Conservation (phyloP, 2,888 invertebrate genomes). For the Leptopilina drosophilae region DNA sequence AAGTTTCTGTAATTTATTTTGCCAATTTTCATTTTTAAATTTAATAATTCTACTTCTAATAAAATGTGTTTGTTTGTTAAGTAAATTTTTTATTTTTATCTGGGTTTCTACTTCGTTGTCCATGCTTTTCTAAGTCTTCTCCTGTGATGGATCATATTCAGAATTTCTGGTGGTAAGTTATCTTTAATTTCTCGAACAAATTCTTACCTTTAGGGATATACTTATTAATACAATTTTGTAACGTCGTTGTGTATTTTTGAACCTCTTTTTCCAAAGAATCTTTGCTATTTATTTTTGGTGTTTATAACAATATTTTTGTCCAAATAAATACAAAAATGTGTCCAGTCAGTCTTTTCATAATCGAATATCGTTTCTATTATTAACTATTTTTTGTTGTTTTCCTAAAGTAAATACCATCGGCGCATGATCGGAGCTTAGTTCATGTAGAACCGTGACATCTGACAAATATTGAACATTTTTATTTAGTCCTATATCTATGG, state of each 20-base stretch:
- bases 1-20: slow-evolving; percentile 39
- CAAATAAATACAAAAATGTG: slow-evolving; percentile 26
- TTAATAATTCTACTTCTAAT: slow-evolving; percentile 12
- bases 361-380: not conserved
- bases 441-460: slow-evolving; percentile 45
- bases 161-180: not conserved
- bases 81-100: slow-evolving; percentile 6
- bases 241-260: slow-evolving; percentile 32
- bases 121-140: slow-evolving; percentile 37
- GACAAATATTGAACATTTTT: slow-evolving; percentile 57
- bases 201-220: not conserved
- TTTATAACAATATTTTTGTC: not conserved
- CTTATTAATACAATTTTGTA: slow-evolving; percentile 15
- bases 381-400: not conserved
- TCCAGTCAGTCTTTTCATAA: slow-evolving; percentile 54
- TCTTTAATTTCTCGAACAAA: not conserved
- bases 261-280: slow-evolving; percentile 27
- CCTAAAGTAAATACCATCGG: slow-evolving; percentile 55
- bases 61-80: not conserved
- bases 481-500: slow-evolving; percentile 59
- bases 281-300: not conserved
- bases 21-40: slow-evolving; percentile 47
- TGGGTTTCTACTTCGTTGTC: slow-evolving; percentile 20
- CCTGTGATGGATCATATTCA: slow-evolving; percentile 35
- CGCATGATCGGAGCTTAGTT: slow-evolving; percentile 60